phyloP scores from a whole-genome alignment of 2,113 vertebrate genomes.

The Pelusios castaneus region DNA sequence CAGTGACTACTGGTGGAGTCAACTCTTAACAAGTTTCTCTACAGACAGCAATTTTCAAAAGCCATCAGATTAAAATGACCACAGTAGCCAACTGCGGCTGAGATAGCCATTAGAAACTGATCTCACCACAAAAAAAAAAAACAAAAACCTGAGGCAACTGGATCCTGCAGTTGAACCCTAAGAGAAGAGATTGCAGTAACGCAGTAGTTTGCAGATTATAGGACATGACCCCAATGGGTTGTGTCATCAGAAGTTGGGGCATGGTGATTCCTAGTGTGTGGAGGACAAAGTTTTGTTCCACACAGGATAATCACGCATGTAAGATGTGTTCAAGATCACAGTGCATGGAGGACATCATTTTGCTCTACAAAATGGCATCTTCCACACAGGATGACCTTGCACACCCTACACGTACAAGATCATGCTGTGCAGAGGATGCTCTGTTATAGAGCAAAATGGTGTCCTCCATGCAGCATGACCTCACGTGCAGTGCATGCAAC shows the following conservation, averaged over 20 bases:
- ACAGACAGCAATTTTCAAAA: background rate
- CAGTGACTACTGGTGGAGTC: background rate
- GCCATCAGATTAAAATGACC: background rate
- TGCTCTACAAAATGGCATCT: too few species aligned
- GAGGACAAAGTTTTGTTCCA: background rate
- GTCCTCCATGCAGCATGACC: too few species aligned
- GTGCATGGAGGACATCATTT: background rate
- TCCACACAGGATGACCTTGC: too few species aligned
- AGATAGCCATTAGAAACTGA: background rate
- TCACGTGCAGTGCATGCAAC: too few species aligned
- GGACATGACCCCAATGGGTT: too few species aligned
- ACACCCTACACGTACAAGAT: too few species aligned
- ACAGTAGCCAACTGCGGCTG: background rate
- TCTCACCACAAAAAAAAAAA: too few species aligned
- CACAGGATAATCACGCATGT: background rate
- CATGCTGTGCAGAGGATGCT: too few species aligned
- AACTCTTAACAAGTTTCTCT: background rate
- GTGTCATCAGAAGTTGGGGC: too few species aligned
- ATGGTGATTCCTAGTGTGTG: background rate
- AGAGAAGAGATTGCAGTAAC: background rate
- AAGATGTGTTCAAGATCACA: background rate
- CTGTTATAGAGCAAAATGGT: too few species aligned
- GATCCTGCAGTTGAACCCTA: background rate
- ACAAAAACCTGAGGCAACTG: background rate
- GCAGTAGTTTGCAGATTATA: background rate